Base-by-base conservation (phyloP, 1,140 invertebrate genomes). In the Spodoptera litura region DNA sequence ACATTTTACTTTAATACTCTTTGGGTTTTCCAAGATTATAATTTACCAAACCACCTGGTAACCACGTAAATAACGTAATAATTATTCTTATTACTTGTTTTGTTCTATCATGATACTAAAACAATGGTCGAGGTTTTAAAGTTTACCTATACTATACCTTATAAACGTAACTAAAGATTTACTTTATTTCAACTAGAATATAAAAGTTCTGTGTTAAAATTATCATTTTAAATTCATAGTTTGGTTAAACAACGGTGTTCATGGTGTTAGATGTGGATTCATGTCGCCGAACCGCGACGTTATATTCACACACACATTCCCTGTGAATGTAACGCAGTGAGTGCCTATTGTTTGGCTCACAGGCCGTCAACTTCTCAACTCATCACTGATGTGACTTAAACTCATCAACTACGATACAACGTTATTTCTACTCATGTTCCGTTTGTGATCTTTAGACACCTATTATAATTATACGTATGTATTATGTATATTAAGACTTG, bases 221-320 rank as follows among this genome's bases (percentile, higher is more conserved):
- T 61, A 35, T 11, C 13, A 13, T 35, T 35, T 13, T 35, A 13
- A 11, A 27, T 61, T 35, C 5, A 25, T 61, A 35, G 12, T 35
- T 61, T 61, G 27, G 58, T 35, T 61, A 35, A 61, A 61, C 58
- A 61, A 61, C 11, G 20, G 15, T 8, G 35, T 8, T 55, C 56
- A 49, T 62, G 44, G 61, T 44, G 15, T 70, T 10, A n/a, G n/a
- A 59, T 44, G 35, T 15, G 49, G 25, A 31, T 56, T 52, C 62
- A 64, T 76, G 56, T 59, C 35, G 51, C 59, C 61, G 64, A 56
- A 70, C 53, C 76, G 55, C 55, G 12, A 31, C 44, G 64, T 13
- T 66, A 25, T 25, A 52, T 38, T 66, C 74, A 58, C 76, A 78
- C 76, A 27, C 52, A 66, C 76, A 66, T 71, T 53, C 64, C 76